These are phyloP conservation scores for Bombyx huttoni DNA, from an alignment of 2,888 invertebrate species.

Conservation along the genomic window DNA sequence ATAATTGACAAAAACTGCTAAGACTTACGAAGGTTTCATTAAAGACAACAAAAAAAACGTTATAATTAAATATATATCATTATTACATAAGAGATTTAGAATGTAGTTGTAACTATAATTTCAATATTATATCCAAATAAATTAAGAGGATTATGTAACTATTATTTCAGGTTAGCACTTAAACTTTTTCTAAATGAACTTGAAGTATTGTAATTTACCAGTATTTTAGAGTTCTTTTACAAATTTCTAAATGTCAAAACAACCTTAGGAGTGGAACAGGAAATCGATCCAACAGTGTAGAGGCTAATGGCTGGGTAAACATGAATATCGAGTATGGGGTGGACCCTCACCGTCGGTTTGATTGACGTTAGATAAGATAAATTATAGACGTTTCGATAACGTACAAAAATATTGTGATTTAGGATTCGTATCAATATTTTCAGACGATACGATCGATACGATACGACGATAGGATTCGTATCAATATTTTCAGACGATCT, in stretches of 20 bases:
- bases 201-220: too few relatives aligned
- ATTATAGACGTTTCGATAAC: conserved; percentile 8
- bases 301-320: conserved; percentile 33
- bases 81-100: too few relatives aligned
- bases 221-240: conserved; percentile 12
- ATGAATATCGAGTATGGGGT: conserved; percentile 17
- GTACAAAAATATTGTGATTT: not conserved
- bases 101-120: too few relatives aligned
- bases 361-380: conserved; percentile 1
- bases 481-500: not conserved
- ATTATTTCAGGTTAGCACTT: too few relatives aligned
- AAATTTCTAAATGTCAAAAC: conserved; percentile 7
- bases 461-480: not conserved
- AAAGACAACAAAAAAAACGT: too few relatives aligned
- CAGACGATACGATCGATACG: too few relatives aligned
- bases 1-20: too few relatives aligned
- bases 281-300: conserved; percentile 29
- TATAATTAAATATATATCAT: too few relatives aligned
- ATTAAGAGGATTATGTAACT: too few relatives aligned
- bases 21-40: too few relatives aligned
- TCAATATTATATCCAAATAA: too few relatives aligned
- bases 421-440: not conserved
- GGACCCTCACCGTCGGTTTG: conserved; percentile 8
- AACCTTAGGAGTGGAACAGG: conserved; percentile 21
- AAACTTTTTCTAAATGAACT: too few relatives aligned